Conservation (phyloP, 2,797 vertebrate genomes). For the Smutsia temminckii region DNA sequence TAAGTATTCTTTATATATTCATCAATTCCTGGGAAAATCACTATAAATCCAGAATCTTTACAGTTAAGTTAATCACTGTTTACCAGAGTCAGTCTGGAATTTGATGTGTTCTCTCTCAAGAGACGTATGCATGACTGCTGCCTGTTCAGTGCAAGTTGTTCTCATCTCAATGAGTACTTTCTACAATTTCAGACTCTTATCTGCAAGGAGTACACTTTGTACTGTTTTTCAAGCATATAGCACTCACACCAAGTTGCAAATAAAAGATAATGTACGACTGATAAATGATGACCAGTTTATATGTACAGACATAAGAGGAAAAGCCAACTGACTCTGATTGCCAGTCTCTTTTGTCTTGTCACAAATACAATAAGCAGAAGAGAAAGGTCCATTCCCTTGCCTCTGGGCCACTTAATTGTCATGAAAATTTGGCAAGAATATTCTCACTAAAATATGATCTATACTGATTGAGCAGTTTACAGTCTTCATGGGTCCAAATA, state of each 20-base stretch:
- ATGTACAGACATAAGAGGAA: slow-evolving; percentile 60
- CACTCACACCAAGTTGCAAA: slow-evolving; percentile 71
- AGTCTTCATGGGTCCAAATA: slow-evolving; percentile 27
- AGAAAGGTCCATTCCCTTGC: neutral
- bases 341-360: slow-evolving; percentile 26
- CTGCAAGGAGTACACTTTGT: slow-evolving; percentile 81
- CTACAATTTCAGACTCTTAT: slow-evolving; percentile 74
- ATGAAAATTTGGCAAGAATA: neutral
- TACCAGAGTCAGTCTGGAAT: neutral
- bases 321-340: neutral
- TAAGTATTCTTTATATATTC: slow-evolving; percentile 19
- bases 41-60: slow-evolving; percentile 52
- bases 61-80: neutral
- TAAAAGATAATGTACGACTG: slow-evolving; percentile 63
- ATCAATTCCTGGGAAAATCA: slow-evolving; percentile 39
- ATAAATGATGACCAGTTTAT: slow-evolving; percentile 70
- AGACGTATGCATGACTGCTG: slow-evolving; percentile 58
- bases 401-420: slow-evolving; percentile 25
- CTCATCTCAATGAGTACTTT: slow-evolving; percentile 72
- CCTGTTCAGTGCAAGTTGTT: slow-evolving; percentile 76
- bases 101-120: slow-evolving; percentile 54
- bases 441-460: slow-evolving; percentile 43
- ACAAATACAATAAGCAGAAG: slow-evolving; percentile 14
- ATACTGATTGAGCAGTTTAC: neutral
- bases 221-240: slow-evolving; percentile 75